Evolutionary conservation across 2,797 vertebrate genomes (phyloP), one percentile per base, ranked within the genome.

Genomic region (Siniperca scherzeri): DNA sequence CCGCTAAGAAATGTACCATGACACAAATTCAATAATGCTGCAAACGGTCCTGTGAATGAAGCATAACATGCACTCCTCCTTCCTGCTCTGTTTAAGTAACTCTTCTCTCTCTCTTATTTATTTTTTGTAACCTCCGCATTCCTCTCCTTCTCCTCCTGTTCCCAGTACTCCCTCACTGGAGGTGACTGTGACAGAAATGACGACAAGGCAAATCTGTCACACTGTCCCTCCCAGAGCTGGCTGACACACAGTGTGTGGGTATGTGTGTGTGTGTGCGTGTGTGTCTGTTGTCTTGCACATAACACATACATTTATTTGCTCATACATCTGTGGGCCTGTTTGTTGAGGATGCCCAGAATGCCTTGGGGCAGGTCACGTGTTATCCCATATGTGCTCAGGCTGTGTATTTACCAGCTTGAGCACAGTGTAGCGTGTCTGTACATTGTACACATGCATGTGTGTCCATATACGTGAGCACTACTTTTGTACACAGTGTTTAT

Each of bases 401-500:
- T 13, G 48, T 62, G 44, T 42, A 42, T 71, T 81, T 46, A 46
- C 38, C 59, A 42, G 22, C 42, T 7, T 40, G 55, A 53, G 16
- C 50, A 17, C 56, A 19, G 11, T 50, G 44, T 16, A 33, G 74
- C 16, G 5, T 75, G 55, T 52, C 33, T 71, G 61, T 44, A 30
- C 68, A 57, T 59, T 67, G 64, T 25, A 14, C 13, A n/a, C 25
- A 48, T 27, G 42, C 40, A n/a, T 57, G 60, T 70, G 36, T 62
- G 65, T 69, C 8, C 55, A 17, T 13, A 38, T 44, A 59, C 7
- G 22, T 22, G 75, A 76, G 74, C 60, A 1, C 33, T 25, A 21
- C 79, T 73, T 74, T 53, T 44, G 60, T 38, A 19, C 30, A 1
- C 65, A 12, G 40, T 93, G 88, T 94, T 93, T 90, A 84, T 87